Evolutionary conservation across 1,140 invertebrate genomes (phyloP).

Genomic region (Harlomillsia oculata): DNA sequence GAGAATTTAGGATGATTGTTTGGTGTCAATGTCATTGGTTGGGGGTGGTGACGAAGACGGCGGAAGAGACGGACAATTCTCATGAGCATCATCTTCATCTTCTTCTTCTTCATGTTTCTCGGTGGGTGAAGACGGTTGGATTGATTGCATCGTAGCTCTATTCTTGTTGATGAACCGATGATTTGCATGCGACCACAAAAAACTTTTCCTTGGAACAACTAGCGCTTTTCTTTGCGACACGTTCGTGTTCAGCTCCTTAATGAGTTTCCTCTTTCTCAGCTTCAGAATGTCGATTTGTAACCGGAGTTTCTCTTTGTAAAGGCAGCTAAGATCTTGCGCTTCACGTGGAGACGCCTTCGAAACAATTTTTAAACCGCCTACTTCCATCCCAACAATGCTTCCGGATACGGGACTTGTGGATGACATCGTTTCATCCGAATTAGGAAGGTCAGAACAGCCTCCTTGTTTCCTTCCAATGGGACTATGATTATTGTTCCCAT

Average conservation of each 20-base stretch:
- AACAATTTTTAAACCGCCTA: not conserved
- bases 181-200: no score
- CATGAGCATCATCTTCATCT: no score
- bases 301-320: constrained; percentile 24
- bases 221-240: no score
- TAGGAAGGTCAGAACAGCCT: constrained; percentile 2
- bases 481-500: not conserved
- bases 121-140: no score
- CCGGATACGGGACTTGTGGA: not conserved
- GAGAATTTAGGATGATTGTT: no score
- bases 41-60: no score
- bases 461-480: not conserved
- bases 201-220: no score
- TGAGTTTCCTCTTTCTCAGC: constrained; percentile 30
- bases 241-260: constrained; percentile 20
- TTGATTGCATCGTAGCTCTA: no score
- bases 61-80: no score
- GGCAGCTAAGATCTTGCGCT: constrained; percentile 2
- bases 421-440: constrained; percentile 2
- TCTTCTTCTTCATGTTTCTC: no score
- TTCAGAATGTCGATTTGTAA: constrained; percentile 34
- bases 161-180: no score
- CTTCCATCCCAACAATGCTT: not conserved
- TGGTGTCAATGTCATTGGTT: no score
- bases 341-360: not conserved